A percentile compares a stretch with the other conserved stretches of the same genome.
Evolutionary conservation across 2,888 invertebrate species (phyloP).

Genomic region (Macroteleia sp.): DNA sequence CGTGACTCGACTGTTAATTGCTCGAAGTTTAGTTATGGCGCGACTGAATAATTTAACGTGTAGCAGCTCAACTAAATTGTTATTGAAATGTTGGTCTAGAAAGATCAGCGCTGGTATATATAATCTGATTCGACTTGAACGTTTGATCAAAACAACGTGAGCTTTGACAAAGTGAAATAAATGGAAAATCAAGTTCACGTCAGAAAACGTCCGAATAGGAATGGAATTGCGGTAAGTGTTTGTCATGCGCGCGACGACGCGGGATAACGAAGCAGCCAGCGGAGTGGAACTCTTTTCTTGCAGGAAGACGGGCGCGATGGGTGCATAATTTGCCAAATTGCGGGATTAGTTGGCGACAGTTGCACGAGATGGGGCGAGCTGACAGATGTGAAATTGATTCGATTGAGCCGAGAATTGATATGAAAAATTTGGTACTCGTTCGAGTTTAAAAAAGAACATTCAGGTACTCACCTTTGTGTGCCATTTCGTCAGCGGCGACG

Average conservation of each 20-base stretch:
- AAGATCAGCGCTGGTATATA: no score
- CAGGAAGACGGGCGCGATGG: conserved; percentile 9
- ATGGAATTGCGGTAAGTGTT: conserved; percentile 25
- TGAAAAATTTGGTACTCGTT: conserved; percentile 11
- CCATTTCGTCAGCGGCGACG: conserved; percentile 92
- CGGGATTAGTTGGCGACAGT: conserved; percentile 31
- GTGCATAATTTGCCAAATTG: conserved; percentile 39
- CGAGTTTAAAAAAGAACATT: not conserved
- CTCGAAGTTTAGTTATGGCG: no score
- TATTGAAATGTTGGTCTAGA: no score
- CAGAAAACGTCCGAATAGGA: conserved; percentile 6
- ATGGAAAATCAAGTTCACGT: not conserved
- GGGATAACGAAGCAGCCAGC: conserved; percentile 37
- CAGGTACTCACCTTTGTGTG: conserved; percentile 91
- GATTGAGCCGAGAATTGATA: conserved; percentile 1
- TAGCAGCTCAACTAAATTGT: no score
- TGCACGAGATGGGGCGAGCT: not conserved
- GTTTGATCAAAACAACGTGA: not conserved
- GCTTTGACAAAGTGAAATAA: conserved; percentile 10
- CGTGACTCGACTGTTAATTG: no score
- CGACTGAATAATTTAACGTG: no score
- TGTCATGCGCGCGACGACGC: conserved; percentile 37
- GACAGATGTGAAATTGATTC: conserved; percentile 32
- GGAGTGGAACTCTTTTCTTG: conserved; percentile 30
- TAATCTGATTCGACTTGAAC: no score